Percentiles rank a stretch among this genome's conserved stretches.
phyloP scores from a whole-genome alignment of 1,140 invertebrate species.

The Sycobia sp. region DNA sequence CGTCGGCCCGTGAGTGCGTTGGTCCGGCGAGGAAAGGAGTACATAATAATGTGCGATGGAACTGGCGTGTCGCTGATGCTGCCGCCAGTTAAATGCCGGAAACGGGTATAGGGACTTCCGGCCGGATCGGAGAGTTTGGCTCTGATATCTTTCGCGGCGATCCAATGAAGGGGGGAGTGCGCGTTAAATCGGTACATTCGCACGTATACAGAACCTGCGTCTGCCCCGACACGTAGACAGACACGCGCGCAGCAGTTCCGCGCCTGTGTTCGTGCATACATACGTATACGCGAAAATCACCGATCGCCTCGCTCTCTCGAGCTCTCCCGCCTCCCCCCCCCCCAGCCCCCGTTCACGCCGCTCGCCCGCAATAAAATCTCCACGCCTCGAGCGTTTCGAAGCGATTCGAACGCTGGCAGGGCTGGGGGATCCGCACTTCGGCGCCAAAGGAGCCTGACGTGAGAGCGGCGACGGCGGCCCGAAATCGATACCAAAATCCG shows the following conservation, averaged over 20 bases:
- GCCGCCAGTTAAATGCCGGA: slow-evolving; percentile 29
- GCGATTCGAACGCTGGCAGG: too few species aligned
- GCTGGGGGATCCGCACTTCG: too few species aligned
- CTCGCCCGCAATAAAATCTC: not conserved
- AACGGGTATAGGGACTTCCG: slow-evolving; percentile 31
- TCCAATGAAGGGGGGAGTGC: not conserved
- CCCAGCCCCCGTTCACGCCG: not conserved
- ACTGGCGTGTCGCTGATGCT: slow-evolving; percentile 4
- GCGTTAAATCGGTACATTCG: not conserved
- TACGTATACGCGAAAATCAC: not conserved
- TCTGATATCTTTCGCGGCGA: slow-evolving; percentile 20
- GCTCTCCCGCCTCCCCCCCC: not conserved
- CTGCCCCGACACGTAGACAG: too few species aligned
- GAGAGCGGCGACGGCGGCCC: too few species aligned
- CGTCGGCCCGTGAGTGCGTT: too few species aligned
- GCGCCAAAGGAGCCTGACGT: too few species aligned
- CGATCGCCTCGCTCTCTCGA: too few species aligned
- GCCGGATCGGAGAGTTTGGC: slow-evolving; percentile 30
- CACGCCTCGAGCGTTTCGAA: not conserved
- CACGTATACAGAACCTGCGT: too few species aligned
- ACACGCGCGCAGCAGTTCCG: not conserved
- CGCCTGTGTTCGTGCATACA: not conserved
- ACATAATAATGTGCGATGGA: slow-evolving; percentile 5
- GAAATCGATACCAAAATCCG: too few species aligned
- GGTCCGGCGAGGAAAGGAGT: slow-evolving; percentile 24